Evolutionary conservation across 2,888 invertebrate species (phyloP), one percentile per base, ranked within the genome.

Genomic region (Rapana venosa): DNA sequence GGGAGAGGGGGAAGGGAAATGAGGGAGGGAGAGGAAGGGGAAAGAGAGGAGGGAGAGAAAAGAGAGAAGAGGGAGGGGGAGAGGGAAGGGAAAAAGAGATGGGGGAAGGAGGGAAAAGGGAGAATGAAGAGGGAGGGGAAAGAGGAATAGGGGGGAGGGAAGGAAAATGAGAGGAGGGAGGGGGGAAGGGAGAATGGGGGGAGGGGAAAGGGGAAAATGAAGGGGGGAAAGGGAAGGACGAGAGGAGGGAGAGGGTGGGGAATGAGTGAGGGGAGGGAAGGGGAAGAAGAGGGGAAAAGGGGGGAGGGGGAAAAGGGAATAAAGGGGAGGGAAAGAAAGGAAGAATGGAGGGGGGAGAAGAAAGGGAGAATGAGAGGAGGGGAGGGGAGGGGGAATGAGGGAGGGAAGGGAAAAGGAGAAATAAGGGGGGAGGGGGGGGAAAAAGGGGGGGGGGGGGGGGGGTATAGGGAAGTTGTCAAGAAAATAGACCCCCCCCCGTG

Each of bases 21-120:
- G 77, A 77, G 30, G n/a, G 30, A 30, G 77, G 77, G 26, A 30
- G 77, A 30, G 77, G 13, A n/a, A 77, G 30, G n/a, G 30, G 13
- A n/a, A n/a, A n/a, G 26, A 30, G 30, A 13, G n/a, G 77, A 77
- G 30, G n/a, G 26, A 30, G 77, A 30, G 77, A 5, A 77, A 13
- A 77, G 30, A 77, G 30, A 13, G 77, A 13, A 5, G 30, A n/a
- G 30, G 26, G 77, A n/a, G n/a, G 30, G 13, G n/a, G 30, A 13
- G 77, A 13, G n/a, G n/a, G n/a, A 8, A 8, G 47, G 47, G 47
- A 47, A 8, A 8, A 47, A 8, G 8, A 47, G 8, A 47, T 17
- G 77, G n/a, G 77, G n/a, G 77, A 77, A 30, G 30, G 13, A n/a
- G n/a, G 77, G n/a, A n/a, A 77, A n/a, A 77, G 77, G n/a, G 77